These are phyloP conservation scores for Blera fallax DNA, from an alignment of 2,888 invertebrate species.

Conservation along the genomic window DNA sequence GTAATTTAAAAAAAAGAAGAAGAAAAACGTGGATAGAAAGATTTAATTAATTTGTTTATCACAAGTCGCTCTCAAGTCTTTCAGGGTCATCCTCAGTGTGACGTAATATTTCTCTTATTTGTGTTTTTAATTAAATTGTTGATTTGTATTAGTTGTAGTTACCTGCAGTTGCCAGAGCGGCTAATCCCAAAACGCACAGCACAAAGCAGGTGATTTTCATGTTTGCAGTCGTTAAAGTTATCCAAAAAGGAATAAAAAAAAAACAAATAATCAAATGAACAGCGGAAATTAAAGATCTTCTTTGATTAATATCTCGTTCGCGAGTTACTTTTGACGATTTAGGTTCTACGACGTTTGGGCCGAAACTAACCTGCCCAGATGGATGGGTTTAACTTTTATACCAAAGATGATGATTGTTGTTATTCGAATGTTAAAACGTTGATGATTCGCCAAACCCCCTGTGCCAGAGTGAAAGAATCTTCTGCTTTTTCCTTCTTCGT, in stretches of 20 bases:
- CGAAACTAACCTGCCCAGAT: slow-evolving; percentile 59
- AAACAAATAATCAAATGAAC: neutral
- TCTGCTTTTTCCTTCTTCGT: slow-evolving; percentile 20
- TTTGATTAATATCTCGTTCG: neutral
- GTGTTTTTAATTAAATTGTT: neutral
- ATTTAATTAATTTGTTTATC: slow-evolving; percentile 21
- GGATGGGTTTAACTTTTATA: slow-evolving; percentile 66
- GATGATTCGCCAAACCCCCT: slow-evolving; percentile 4
- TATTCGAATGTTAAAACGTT: slow-evolving; percentile 5
- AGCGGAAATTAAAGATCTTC: no score
- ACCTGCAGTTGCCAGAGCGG: slow-evolving; percentile 60
- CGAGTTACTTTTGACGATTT: slow-evolving; percentile 25
- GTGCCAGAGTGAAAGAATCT: slow-evolving; percentile 28
- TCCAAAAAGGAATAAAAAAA: slow-evolving; percentile 29
- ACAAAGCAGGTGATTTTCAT: slow-evolving; percentile 66
- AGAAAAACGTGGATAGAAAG: neutral
- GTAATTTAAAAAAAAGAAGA: neutral
- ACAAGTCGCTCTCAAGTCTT: slow-evolving; percentile 11
- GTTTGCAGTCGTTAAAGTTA: slow-evolving; percentile 5
- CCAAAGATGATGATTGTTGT: slow-evolving; percentile 40
- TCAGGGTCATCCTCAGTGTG: slow-evolving; percentile 13
- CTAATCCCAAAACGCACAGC: slow-evolving; percentile 57
- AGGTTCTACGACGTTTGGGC: slow-evolving; percentile 51
- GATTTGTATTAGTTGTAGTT: slow-evolving; percentile 39
- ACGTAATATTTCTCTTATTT: slow-evolving; percentile 15